Evolutionary conservation across 1,140 invertebrate species (phyloP).

Genomic region (Caenorhabditis latens): DNA sequence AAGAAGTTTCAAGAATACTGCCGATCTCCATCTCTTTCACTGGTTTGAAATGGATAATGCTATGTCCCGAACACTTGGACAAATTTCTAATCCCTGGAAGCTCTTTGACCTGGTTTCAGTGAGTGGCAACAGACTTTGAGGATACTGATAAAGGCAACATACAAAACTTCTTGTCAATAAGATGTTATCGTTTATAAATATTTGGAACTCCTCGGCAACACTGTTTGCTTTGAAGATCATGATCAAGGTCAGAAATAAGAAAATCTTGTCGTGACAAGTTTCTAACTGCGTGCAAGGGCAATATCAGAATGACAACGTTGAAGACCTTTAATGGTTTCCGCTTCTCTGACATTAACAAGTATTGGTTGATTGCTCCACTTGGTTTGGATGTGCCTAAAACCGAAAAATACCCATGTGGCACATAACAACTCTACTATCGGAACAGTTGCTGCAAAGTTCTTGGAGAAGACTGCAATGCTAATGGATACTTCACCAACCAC

Average conservation of each 20-base stretch:
- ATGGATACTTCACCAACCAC: constrained; percentile 15
- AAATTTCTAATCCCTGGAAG: constrained; percentile 3
- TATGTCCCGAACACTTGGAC: constrained; percentile 6
- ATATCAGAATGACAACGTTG: constrained; percentile 15
- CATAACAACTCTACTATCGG: background rate
- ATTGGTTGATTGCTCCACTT: constrained; percentile 55
- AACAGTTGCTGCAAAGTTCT: constrained; percentile 23
- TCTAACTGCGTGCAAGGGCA: constrained; percentile 14
- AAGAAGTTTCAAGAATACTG: constrained; percentile 53
- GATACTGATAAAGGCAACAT: constrained; percentile 42
- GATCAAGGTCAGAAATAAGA: constrained; percentile 63
- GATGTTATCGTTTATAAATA: constrained; percentile 41
- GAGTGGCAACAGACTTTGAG: constrained; percentile 56
- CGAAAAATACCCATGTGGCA: constrained; percentile 2
- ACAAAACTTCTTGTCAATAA: constrained; percentile 55
- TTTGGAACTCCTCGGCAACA: constrained; percentile 62
- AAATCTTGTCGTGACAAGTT: constrained; percentile 49
- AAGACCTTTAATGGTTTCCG: constrained; percentile 23
- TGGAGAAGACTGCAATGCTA: background rate
- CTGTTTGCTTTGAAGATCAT: constrained; percentile 62
- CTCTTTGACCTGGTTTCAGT: background rate
- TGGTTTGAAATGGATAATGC: too few species aligned
- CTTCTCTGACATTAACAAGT: constrained; percentile 52
- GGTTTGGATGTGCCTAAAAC: constrained; percentile 53
- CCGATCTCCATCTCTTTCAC: constrained; percentile 57